Evolutionary conservation across 2,113 vertebrate genomes (phyloP).

Genomic region (Notothenia coriiceps): DNA sequence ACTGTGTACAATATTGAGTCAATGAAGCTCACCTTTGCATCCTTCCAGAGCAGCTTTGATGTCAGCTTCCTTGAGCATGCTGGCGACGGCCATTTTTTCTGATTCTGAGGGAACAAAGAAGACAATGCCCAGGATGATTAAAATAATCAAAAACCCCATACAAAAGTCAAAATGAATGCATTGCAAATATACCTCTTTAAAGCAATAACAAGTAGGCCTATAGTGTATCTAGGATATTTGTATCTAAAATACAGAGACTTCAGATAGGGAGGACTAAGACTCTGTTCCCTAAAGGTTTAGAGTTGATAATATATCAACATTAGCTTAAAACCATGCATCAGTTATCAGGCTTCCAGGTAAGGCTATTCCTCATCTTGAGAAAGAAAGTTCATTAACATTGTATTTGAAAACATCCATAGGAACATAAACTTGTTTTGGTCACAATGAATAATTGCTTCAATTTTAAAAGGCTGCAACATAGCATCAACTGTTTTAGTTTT

Average conservation of each 20-base stretch:
- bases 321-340: background rate
- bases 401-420: background rate
- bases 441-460: background rate
- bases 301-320: background rate
- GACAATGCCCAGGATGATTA: constrained; percentile 14
- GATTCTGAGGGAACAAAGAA: constrained; percentile 58
- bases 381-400: background rate
- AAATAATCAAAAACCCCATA: background rate
- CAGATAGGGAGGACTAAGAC: background rate
- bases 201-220: background rate
- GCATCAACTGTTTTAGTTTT: background rate
- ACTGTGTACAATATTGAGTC: background rate
- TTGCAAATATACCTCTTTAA: background rate
- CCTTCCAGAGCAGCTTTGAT: constrained; percentile 83
- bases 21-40: constrained; percentile 81
- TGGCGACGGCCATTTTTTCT: constrained; percentile 83
- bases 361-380: background rate
- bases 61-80: constrained; percentile 84
- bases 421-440: background rate
- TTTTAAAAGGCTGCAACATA: constrained; percentile 4
- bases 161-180: background rate
- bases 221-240: background rate
- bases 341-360: background rate
- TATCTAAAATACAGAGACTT: background rate
- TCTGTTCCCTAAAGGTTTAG: background rate